Conservation (phyloP, 2,888 invertebrate genomes). For the Allolobophora icterica region DNA sequence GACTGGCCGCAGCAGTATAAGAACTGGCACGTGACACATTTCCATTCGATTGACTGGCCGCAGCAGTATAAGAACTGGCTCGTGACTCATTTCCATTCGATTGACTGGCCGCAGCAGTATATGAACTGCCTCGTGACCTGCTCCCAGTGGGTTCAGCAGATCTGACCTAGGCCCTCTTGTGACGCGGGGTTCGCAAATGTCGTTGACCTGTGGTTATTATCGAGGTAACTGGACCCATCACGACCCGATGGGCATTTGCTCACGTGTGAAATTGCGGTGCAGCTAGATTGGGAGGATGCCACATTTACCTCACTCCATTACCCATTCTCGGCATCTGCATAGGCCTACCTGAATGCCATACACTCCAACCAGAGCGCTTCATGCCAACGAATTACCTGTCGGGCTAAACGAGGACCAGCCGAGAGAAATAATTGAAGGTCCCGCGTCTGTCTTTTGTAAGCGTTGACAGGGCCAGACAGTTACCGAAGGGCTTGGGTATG, state of each 20-base stretch:
- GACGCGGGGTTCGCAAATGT: neutral
- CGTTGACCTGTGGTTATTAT: neutral
- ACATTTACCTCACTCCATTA: constrained; percentile 17
- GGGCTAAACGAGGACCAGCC: neutral
- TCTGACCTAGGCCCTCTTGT: neutral
- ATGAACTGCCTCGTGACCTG: neutral
- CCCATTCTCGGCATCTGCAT: neutral
- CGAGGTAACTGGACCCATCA: neutral
- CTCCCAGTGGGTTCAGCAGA: neutral
- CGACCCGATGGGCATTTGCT: neutral
- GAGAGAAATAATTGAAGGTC: neutral
- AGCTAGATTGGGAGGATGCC: neutral
- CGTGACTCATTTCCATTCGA: too few relatives aligned
- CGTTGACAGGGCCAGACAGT: constrained; percentile 17
- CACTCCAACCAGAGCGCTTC: neutral
- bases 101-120: neutral
- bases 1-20: too few relatives aligned
- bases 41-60: neutral
- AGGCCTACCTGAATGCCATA: neutral
- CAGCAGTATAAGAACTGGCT: neutral
- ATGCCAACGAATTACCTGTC: neutral
- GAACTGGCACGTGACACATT: too few relatives aligned
- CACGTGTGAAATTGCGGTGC: constrained; percentile 6
- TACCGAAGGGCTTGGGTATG: neutral
- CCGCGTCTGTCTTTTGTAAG: neutral